A percentile compares a stretch with the other conserved stretches of the same genome.
Conservation (phyloP, 2,113 vertebrate genomes). For the Bolborhynchus lineola region DNA sequence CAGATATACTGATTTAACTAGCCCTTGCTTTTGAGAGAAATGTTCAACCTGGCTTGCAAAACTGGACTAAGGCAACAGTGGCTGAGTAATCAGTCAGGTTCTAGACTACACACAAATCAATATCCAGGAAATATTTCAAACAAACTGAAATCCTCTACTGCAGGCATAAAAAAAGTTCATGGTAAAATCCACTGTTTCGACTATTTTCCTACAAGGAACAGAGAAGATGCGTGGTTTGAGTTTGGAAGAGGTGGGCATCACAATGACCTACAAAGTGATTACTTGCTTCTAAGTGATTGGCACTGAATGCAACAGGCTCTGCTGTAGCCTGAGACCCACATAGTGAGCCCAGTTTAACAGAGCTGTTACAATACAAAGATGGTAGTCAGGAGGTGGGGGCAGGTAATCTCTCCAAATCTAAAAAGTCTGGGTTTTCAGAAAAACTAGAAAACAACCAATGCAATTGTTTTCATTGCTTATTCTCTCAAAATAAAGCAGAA, state of each 20-base stretch:
- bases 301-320: neutral
- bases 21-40: neutral
- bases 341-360: neutral
- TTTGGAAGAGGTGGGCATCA: neutral
- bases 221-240: neutral
- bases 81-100: neutral
- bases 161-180: neutral
- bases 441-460: neutral
- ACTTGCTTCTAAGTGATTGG: neutral
- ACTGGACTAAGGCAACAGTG: neutral
- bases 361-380: neutral
- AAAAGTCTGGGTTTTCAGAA: neutral
- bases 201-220: neutral
- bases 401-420: neutral
- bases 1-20: neutral
- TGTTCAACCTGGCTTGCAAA: neutral
- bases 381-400: neutral
- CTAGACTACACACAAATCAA: neutral
- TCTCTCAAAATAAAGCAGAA: neutral
- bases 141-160: neutral
- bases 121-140: neutral
- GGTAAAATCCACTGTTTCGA: neutral
- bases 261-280: neutral
- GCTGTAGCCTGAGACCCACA: neutral
- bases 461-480: neutral